These are phyloP conservation scores for Solenopsis fugax DNA, from an alignment of 1,140 invertebrate species.

Conservation along the genomic window DNA sequence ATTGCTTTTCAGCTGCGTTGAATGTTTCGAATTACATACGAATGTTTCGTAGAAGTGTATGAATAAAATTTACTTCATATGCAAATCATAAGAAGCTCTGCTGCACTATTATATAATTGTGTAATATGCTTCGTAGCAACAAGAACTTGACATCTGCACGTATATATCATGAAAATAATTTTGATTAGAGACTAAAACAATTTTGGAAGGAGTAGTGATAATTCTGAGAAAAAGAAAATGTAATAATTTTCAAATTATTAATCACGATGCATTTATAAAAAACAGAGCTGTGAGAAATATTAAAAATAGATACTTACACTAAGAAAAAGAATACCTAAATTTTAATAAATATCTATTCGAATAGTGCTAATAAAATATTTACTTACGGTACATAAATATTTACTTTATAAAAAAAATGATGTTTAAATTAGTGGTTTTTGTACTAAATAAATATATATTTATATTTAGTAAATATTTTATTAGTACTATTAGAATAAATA, in stretches of 20 bases:
- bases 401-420: too few species aligned
- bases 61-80: neutral
- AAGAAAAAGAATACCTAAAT: too few species aligned
- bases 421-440: too few species aligned
- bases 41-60: neutral
- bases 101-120: neutral
- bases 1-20: neutral
- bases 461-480: too few species aligned
- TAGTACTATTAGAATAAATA: too few species aligned
- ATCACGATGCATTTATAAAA: neutral
- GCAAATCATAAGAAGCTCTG: neutral
- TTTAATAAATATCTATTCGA: too few species aligned
- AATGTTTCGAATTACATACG: neutral
- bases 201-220: neutral
- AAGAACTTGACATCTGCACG: neutral
- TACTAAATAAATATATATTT: too few species aligned
- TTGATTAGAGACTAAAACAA: neutral
- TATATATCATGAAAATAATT: neutral
- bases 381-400: too few species aligned
- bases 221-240: neutral
- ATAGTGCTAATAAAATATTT: too few species aligned
- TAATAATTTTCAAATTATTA: neutral
- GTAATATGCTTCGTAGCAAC: neutral
- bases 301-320: neutral
- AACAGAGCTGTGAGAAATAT: neutral